Percentiles rank a stretch among this genome's conserved stretches.
Conservation (phyloP, 2,888 invertebrate species). For the Cataglyphis rosenhaueri region DNA sequence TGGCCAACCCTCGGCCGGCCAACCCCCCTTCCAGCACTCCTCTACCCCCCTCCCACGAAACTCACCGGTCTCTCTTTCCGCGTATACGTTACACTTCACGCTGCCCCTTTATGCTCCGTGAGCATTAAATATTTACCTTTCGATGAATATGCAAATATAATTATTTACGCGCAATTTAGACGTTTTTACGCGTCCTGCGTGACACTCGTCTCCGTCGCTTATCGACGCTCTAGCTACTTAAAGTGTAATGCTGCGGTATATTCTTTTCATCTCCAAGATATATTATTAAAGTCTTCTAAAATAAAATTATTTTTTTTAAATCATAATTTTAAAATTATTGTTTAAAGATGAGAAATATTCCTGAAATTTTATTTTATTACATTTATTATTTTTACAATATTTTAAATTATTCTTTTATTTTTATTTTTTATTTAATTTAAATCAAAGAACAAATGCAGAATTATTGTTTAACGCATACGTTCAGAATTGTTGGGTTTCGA, state of each 20-base stretch:
- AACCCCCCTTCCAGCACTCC: conserved; percentile 52
- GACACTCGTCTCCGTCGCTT: conserved; percentile 33
- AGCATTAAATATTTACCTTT: conserved; percentile 85
- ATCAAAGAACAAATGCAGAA: neutral
- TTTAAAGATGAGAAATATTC: neutral
- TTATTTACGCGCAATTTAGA: conserved; percentile 85
- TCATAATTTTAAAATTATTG: conserved; percentile 11
- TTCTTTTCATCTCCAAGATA: neutral
- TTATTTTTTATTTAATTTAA: neutral
- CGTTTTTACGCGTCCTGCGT: conserved; percentile 82
- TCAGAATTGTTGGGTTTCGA: neutral
- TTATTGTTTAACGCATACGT: neutral
- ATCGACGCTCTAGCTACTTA: neutral
- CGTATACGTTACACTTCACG: conserved; percentile 82
- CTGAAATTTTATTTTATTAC: neutral
- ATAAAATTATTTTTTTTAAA: neutral
- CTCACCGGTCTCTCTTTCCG: conserved; percentile 71
- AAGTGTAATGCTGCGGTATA: neutral
- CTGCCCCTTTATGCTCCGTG: conserved; percentile 74
- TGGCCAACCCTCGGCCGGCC: conserved; percentile 67
- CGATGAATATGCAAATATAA: conserved; percentile 86
- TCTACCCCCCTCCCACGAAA: conserved; percentile 58
- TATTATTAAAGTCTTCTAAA: neutral
- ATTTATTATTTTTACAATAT: neutral
- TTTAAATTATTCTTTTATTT: neutral